A percentile compares a stretch with the other conserved stretches of the same genome.
These are phyloP conservation scores for Cephus cinctus DNA, from an alignment of 1,140 invertebrate genomes.

Conservation along the genomic window DNA sequence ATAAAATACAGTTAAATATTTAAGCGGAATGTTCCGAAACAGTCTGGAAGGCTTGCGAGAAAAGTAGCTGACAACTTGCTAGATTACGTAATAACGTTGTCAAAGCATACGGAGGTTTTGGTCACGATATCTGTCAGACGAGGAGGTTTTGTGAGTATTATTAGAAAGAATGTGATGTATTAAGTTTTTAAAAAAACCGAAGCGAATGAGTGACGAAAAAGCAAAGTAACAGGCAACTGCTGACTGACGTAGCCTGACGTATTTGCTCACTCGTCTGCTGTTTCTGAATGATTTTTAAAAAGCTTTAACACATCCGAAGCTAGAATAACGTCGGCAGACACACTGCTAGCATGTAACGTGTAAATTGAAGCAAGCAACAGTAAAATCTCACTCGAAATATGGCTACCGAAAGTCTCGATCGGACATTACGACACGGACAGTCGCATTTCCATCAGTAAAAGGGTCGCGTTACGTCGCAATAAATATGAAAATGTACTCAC, in stretches of 20 bases:
- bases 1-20: no score
- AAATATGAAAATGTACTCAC: slow-evolving; percentile 61
- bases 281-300: background rate
- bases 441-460: slow-evolving; percentile 9
- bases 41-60: background rate
- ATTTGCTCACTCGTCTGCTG: background rate
- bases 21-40: background rate
- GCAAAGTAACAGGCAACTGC: slow-evolving; percentile 1
- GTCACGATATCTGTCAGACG: no score
- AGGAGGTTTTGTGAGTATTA: no score
- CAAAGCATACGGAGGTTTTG: slow-evolving; percentile 12
- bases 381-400: slow-evolving; percentile 17
- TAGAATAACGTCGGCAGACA: slow-evolving; percentile 11
- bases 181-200: no score
- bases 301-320: background rate
- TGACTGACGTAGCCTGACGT: background rate
- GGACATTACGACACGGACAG: slow-evolving; percentile 35
- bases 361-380: background rate
- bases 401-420: slow-evolving; percentile 11
- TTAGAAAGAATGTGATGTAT: no score
- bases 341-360: background rate
- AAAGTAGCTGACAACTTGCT: slow-evolving; percentile 12
- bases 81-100: slow-evolving; percentile 18
- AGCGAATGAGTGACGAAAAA: no score
- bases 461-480: slow-evolving; percentile 3